phyloP scores from a whole-genome alignment of 35 echinoderm and acorn worm species.

The Antedon bifida region DNA sequence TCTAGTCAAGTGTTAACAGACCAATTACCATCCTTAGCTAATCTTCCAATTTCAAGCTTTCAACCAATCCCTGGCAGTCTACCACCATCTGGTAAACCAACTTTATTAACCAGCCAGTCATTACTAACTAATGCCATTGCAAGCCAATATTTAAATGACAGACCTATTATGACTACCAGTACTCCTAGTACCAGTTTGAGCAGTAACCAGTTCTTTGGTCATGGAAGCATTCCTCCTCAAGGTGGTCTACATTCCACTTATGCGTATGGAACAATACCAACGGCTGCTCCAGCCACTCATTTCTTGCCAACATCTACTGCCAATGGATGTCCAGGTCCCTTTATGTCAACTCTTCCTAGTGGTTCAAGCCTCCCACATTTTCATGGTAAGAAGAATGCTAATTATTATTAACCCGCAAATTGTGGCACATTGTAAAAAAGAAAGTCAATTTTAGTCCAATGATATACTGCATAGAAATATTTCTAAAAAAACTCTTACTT shows the following conservation, averaged over 20 bases:
- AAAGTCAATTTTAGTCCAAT: too few relatives aligned
- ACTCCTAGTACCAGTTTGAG: not conserved
- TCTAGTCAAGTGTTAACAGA: not conserved
- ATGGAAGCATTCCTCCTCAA: too few relatives aligned
- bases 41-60: slow-evolving; percentile 19
- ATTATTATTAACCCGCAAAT: too few relatives aligned
- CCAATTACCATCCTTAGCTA: not conserved
- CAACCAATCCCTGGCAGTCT: slow-evolving; percentile 8
- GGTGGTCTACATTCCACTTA: not conserved
- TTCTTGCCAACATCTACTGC: not conserved
- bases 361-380: not conserved
- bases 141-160: slow-evolving; percentile 30
- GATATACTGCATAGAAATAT: too few relatives aligned
- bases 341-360: not conserved
- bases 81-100: slow-evolving; percentile 13
- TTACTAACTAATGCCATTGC: slow-evolving; percentile 19
- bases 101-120: slow-evolving; percentile 60
- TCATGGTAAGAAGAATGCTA: not conserved
- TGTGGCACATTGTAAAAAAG: too few relatives aligned
- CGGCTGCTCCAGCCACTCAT: not conserved
- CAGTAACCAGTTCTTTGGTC: not conserved
- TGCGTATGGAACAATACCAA: not conserved
- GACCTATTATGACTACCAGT: slow-evolving; percentile 15
- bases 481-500: too few relatives aligned
- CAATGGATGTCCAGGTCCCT: not conserved